These are phyloP conservation scores for Kryptolebias ocellatus DNA, from an alignment of 2,797 vertebrate genomes.

Conservation along the genomic window DNA sequence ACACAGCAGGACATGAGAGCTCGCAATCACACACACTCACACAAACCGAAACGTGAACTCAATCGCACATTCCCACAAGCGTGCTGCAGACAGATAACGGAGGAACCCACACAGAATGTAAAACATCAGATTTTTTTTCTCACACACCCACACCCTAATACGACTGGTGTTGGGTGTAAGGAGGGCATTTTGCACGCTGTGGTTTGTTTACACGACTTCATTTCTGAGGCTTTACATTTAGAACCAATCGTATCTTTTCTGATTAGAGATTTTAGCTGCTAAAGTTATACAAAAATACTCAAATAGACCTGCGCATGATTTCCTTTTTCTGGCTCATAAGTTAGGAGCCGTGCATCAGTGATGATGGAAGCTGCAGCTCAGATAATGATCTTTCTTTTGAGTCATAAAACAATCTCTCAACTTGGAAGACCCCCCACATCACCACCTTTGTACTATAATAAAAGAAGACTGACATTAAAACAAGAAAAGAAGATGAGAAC, in stretches of 20 bases:
- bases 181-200: conserved; percentile 18
- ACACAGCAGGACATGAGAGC: conserved; percentile 53
- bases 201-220: conserved; percentile 36
- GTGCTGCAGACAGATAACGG: conserved; percentile 57
- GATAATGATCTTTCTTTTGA: conserved; percentile 35
- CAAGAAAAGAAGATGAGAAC: no score
- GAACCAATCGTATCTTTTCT: background rate
- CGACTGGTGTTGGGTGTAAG: conserved; percentile 22
- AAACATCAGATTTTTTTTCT: conserved; percentile 68
- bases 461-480: no score
- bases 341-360: conserved; percentile 9
- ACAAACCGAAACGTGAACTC: conserved; percentile 51
- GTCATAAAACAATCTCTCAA: conserved; percentile 3
- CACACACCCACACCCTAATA: conserved; percentile 59
- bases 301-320: background rate
- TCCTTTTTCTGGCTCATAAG: background rate
- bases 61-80: conserved; percentile 56
- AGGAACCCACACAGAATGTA: conserved; percentile 64
- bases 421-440: conserved; percentile 11
- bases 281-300: background rate
- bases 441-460: conserved; percentile 16
- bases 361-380: conserved; percentile 14
- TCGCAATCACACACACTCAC: conserved; percentile 18
- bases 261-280: background rate
- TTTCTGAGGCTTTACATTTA: conserved; percentile 2